Base-by-base conservation (phyloP, 2,113 vertebrate genomes). In the Chunga burmeisteri region DNA sequence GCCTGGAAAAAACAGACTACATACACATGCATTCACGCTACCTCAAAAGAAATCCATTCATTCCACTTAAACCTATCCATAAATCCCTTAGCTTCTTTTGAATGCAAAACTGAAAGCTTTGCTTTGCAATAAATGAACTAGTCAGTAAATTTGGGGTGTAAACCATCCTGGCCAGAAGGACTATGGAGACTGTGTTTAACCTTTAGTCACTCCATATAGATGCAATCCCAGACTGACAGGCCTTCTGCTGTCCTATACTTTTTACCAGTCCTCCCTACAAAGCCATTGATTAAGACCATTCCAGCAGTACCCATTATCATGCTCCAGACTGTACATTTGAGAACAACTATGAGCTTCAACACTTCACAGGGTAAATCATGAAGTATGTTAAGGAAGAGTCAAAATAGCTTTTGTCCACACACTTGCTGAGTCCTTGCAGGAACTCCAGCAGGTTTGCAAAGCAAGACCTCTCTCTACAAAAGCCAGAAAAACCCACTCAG, bases 1-100 rank as follows among this genome's bases (percentile, higher is more conserved):
- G 44, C 72, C 72, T 87, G 56, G 65, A 94, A 97, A 97, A 97
- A 95, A 74, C 32, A 67, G 44, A n/a, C 81, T 87, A 68, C n/a
- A 49, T 38, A 87, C 30, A 79, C 63, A 72, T 7, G 12, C 0
- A 2, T 74, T 84, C 91, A 81, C 4, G 2, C 65, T 81, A 88
- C 63, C 67, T 71, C 44, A 81, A 81, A 95, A 93, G 88, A 96
- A 93, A 91, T 36, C 65, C 30, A 47, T 81, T 88, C 36, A 90
- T 94, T 91, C 81, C 47, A 34, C 65, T 77, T 53, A 81, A 95
- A 87, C 68, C 91, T 81, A 92, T 5, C 40, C 71, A 88, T 61
- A 95, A 95, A 88, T 52, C 66, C 49, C 49, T 67, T 25, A 3
- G 16, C 12, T 40, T 72, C 71, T 73, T 58, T 61, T n/a, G 0